Evolutionary conservation across 2,797 vertebrate genomes (phyloP).

Genomic region (Megalops cyprinoides): DNA sequence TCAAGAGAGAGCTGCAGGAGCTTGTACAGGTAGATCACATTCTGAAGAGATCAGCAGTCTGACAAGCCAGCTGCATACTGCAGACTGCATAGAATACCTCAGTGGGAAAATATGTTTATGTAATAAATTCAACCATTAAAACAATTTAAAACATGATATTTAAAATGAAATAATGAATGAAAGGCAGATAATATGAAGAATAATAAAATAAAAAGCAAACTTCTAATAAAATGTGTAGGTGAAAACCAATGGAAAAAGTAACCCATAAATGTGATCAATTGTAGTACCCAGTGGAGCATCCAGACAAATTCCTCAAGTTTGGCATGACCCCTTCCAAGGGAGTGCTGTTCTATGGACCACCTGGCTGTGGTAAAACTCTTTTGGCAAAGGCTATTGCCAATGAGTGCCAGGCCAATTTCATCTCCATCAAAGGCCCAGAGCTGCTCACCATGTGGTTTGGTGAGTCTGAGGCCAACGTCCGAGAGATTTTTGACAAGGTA

Average conservation of each 20-base stretch:
- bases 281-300: conserved; percentile 97
- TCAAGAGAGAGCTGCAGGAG: conserved; percentile 97
- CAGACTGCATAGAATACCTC: no score
- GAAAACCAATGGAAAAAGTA: no score
- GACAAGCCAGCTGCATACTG: no score
- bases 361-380: conserved; percentile 96
- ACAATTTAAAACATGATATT: no score
- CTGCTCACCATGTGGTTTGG: conserved; percentile 99
- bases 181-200: no score
- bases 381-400: conserved; percentile 98
- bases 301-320: conserved; percentile 99
- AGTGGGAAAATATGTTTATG: no score
- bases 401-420: conserved; percentile 98
- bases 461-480: conserved; percentile 96
- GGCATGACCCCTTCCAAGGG: conserved; percentile 98
- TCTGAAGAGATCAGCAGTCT: no score
- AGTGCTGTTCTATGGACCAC: conserved; percentile 95
- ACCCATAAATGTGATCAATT: not conserved
- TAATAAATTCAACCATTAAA: no score
- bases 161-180: no score
- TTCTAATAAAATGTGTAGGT: no score
- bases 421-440: conserved; percentile 97
- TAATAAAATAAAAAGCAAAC: no score
- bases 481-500: conserved; percentile 98
- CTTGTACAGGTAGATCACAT: conserved; percentile 87